A percentile compares a stretch with the other conserved stretches of the same genome.
These are phyloP conservation scores for Aptenodytes patagonicus DNA, from an alignment of 2,113 vertebrate genomes.

Conservation along the genomic window DNA sequence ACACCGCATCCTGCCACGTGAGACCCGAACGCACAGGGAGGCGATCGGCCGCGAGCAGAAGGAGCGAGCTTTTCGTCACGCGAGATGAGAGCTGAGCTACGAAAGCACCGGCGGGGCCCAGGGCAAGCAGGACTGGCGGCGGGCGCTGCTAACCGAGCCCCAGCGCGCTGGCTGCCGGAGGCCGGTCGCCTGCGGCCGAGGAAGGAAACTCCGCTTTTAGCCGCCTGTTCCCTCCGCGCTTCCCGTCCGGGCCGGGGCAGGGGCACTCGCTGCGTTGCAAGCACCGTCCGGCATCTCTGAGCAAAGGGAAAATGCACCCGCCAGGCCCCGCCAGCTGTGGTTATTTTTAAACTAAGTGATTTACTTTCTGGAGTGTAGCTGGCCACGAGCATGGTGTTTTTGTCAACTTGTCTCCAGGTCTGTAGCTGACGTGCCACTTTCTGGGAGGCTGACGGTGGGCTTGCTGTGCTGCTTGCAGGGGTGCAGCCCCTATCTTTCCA, in stretches of 20 bases:
- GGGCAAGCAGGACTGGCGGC: not conserved
- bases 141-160: not conserved
- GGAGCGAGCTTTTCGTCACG: not conserved
- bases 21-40: not conserved
- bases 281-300: not conserved
- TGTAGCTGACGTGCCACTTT: not conserved
- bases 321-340: too few relatives aligned
- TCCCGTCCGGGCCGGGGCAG: not conserved
- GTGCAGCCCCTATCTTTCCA: not conserved
- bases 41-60: not conserved
- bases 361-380: not conserved
- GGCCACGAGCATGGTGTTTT: too few relatives aligned
- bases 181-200: not conserved
- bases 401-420: too few relatives aligned
- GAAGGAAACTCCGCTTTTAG: fast-evolving
- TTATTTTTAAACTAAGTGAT: not conserved
- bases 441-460: not conserved
- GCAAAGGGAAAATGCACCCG: not conserved
- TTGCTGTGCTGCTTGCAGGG: not conserved
- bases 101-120: not conserved
- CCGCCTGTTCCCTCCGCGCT: too few relatives aligned
- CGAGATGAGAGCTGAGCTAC: fast-evolving
- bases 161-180: not conserved
- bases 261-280: fast-evolving
- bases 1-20: not conserved